phyloP scores from a whole-genome alignment of 2,797 vertebrate genomes.

The Rhynchotus rufescens region DNA sequence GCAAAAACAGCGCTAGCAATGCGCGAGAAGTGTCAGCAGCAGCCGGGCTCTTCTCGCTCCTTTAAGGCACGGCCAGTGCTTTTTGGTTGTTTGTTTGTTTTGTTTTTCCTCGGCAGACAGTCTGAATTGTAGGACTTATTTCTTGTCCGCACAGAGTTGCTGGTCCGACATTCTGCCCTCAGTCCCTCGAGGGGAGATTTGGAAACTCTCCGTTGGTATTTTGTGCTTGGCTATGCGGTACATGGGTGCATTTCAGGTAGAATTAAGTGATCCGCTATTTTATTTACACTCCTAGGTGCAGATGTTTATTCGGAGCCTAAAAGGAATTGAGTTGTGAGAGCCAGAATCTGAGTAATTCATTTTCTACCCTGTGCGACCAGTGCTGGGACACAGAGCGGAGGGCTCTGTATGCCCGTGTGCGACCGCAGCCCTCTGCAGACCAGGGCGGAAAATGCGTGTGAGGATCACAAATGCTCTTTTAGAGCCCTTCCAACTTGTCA shows the following conservation, averaged over 20 bases:
- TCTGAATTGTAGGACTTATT: not conserved
- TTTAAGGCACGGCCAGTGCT: not conserved
- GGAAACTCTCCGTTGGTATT: not conserved
- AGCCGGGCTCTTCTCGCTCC: not conserved
- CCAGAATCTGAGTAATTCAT: not conserved
- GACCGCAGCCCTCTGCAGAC: not conserved
- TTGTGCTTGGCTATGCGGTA: not conserved
- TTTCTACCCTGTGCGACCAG: not conserved
- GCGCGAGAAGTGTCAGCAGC: not conserved
- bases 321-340: not conserved
- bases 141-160: not conserved
- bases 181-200: not conserved
- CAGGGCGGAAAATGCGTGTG: not conserved
- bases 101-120: not conserved
- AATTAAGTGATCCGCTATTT: not conserved
- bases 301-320: not conserved
- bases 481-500: not conserved
- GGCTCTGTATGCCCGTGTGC: not conserved
- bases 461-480: not conserved
- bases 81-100: no score
- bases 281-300: not conserved
- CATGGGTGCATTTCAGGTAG: rapidly evolving
- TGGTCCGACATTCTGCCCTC: not conserved
- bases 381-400: not conserved
- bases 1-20: no score